Base-by-base conservation (phyloP, 2,113 vertebrate species). In the Pelvicachromis taeniatus region DNA sequence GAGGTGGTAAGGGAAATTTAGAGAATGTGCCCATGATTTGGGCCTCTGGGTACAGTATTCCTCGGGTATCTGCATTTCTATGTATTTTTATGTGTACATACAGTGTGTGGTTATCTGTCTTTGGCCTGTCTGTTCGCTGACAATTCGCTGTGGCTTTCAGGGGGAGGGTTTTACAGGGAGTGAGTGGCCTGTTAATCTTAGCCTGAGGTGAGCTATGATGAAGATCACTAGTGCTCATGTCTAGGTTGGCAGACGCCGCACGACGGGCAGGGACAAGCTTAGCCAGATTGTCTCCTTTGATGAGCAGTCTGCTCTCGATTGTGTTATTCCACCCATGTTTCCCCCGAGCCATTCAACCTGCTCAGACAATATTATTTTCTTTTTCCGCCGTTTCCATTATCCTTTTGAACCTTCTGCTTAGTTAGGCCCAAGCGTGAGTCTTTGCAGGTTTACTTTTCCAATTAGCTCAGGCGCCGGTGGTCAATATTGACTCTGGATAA, bases 401-500 rank as follows among this genome's bases (percentile, higher is more conserved):
- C 91, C 90, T 84, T 93, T 91, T 92, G 91, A 92, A 93, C 94
- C 90, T 52, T 80, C 81, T 89, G 87, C 92, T 92, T 90, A 87
- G 90, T 89, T 87, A 85, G 86, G 52, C 59, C 85, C 58, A 53
- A 83, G 80, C 59, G 58, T 17, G 26, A 81, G 86, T 85, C 88
- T 91, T 91, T 90, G 85, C 87, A 77, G 85, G 90, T 95, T 95
- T 95, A 90, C 91, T 87, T 92, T 94, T 94, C 89, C 92, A 95
- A 95, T 96, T 95, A 95, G 94, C 92, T 87, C 82, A 78, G 86
- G 26, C 83, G 31, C 80, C 86, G 81, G 53, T 88, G 79, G 94
- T 95, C 95, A 95, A 92, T 96, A 94, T 96, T 96, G 94, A 94
- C 94, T 63, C 79, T 84, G 90, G 92, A 93, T 96, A 95, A 95